These are phyloP conservation scores for Parnassius glacialis DNA, from an alignment of 2,888 invertebrate genomes.

Conservation along the genomic window DNA sequence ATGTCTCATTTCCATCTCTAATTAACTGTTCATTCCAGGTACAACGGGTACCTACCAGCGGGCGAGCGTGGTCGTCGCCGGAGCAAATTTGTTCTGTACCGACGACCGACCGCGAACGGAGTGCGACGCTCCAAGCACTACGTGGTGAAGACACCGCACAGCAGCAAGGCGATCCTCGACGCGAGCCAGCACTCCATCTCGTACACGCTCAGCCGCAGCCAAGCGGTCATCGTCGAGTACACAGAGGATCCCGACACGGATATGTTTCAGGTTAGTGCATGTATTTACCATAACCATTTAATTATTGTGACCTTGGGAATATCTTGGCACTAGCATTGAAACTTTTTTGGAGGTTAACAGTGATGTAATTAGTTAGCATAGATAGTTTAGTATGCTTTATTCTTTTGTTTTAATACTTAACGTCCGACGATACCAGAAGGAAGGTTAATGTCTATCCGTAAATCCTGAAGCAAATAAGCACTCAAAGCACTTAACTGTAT, in stretches of 20 bases:
- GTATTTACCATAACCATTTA: too few relatives aligned
- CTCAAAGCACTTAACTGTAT: too few relatives aligned
- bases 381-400: too few relatives aligned
- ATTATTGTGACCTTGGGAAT: too few relatives aligned
- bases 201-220: constrained; percentile 96
- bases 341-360: too few relatives aligned
- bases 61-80: constrained; percentile 96
- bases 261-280: constrained; percentile 95
- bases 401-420: too few relatives aligned
- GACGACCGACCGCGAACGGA: constrained; percentile 92
- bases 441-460: too few relatives aligned
- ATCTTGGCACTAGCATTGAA: too few relatives aligned
- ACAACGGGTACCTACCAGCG: constrained; percentile 96
- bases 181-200: constrained; percentile 97
- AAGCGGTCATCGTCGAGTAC: constrained; percentile 99
- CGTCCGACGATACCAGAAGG: too few relatives aligned
- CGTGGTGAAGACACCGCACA: constrained; percentile 96
- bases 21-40: constrained; percentile 76
- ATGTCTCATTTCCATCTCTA: neutral
- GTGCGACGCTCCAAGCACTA: constrained; percentile 97
- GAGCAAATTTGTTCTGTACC: constrained; percentile 95
- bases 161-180: constrained; percentile 96
- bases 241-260: constrained; percentile 97
- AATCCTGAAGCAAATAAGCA: too few relatives aligned
- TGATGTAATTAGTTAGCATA: too few relatives aligned